Evolutionary conservation across 2,888 invertebrate genomes (phyloP).

Genomic region (Phorcus lineatus): DNA sequence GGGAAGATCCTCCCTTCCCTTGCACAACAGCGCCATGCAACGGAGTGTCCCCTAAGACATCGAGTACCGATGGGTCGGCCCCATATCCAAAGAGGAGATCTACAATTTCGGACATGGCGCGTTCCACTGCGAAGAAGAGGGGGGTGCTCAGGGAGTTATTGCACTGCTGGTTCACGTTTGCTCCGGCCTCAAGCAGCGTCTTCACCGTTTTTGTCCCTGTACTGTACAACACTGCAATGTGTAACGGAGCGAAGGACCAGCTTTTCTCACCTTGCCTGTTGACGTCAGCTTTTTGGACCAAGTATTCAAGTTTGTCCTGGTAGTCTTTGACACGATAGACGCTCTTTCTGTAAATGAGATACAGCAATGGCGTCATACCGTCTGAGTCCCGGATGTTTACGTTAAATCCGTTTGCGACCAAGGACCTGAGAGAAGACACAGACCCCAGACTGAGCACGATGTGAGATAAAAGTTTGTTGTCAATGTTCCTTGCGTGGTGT

Average conservation of each 20-base stretch:
- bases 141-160: neutral
- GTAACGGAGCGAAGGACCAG: neutral
- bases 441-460: neutral
- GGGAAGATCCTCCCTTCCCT: neutral
- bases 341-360: neutral
- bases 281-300: neutral
- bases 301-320: neutral
- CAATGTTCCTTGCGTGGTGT: neutral
- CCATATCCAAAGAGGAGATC: neutral
- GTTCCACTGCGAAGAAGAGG: neutral
- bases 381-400: neutral
- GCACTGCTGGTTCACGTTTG: neutral
- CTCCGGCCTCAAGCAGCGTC: neutral
- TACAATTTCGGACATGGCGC: neutral
- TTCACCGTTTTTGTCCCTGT: neutral
- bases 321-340: neutral
- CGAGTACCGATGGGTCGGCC: neutral
- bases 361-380: neutral
- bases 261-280: neutral
- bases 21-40: neutral
- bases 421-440: neutral
- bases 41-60: neutral
- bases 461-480: neutral
- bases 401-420: neutral
- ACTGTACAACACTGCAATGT: neutral